A percentile compares a stretch with the other conserved stretches of the same genome.
Evolutionary conservation across 2,797 vertebrate species (phyloP).

Genomic region (Myotis daubentonii): DNA sequence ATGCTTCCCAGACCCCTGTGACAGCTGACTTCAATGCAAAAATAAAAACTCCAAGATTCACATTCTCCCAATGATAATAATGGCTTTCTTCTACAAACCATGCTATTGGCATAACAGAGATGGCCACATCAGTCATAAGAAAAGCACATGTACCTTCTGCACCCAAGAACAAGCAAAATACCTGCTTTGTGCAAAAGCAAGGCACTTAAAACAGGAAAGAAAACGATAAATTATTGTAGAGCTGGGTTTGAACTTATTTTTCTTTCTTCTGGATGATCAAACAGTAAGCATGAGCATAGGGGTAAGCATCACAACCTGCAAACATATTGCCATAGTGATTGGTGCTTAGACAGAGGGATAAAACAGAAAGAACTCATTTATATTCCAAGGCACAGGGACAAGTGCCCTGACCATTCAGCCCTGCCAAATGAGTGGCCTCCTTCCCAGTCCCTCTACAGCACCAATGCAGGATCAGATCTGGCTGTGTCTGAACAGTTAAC

Average conservation of each 20-base stretch:
- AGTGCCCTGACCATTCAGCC: neutral
- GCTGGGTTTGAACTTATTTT: constrained; percentile 75
- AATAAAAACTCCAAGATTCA: constrained; percentile 82
- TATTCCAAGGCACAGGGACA: constrained; percentile 41
- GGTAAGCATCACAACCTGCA: constrained; percentile 41
- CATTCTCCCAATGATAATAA: constrained; percentile 82
- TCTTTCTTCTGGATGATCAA: constrained; percentile 72
- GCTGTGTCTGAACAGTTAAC: neutral
- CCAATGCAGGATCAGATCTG: neutral
- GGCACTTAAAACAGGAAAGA: constrained; percentile 77
- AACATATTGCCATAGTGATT: constrained; percentile 55
- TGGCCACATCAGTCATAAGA: constrained; percentile 81
- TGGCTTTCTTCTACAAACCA: constrained; percentile 81
- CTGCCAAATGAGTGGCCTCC: constrained; percentile 11
- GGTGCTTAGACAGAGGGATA: constrained; percentile 47
- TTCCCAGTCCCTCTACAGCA: neutral
- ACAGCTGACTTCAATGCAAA: constrained; percentile 82
- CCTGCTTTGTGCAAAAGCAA: constrained; percentile 82
- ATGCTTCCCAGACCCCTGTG: constrained; percentile 62
- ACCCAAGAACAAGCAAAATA: constrained; percentile 81
- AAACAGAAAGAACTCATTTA: constrained; percentile 38
- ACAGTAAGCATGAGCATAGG: constrained; percentile 46
- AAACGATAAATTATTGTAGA: constrained; percentile 79
- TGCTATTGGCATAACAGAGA: constrained; percentile 82
- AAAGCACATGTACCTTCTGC: constrained; percentile 75